Evolutionary conservation across 2,797 vertebrate genomes (phyloP), one percentile per base, ranked within the genome.

Genomic region (Eulemur coronatus): DNA sequence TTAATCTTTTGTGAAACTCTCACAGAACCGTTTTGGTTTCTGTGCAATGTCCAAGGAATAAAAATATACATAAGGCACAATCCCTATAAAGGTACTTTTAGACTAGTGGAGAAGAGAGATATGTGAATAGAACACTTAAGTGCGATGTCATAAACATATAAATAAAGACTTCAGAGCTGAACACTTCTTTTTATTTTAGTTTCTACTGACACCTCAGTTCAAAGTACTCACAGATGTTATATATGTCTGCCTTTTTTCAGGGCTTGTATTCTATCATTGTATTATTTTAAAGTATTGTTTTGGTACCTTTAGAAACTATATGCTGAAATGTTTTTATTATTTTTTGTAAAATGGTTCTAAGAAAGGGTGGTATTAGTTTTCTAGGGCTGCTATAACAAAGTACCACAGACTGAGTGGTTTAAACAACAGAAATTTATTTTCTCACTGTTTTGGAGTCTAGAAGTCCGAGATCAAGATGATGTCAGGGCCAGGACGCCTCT

Each of bases 161-260:
- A 35, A 5, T 63, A 84, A 84, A 46, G 33, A 67, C 70, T 80
- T 84, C 20, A 70, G 87, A 63, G 28, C n/a, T 59, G 9, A 79
- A 73, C 20, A 38, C 63, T 59, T 15, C n/a, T 59, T 85, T 91
- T 46, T 28, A 63, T 73, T 95, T 89, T 73, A 63, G 10, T 84
- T 89, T 95, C 52, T 75, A 30, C 20, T 50, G 43, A 79, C 11
- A 79, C 55, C 41, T 41, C 69, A 94, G 6, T 43, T 67, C 35
- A 12, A 95, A 78, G 20, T 70, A 65, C 0, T 41, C 9, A 17
- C 63, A 8, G 17, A 5, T 46, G 38, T 73, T 50, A 81, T 89
- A 63, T 76, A 35, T 13, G 12, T 48, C 65, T 59, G 46, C 11
- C 18, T 90, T 84, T 87, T 57, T 28, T 50, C 81, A 78, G 41